Percentiles rank a stretch among this genome's conserved stretches.
These are phyloP conservation scores for Ochlodes sylvanus DNA, from an alignment of 2,888 invertebrate species.

Conservation along the genomic window DNA sequence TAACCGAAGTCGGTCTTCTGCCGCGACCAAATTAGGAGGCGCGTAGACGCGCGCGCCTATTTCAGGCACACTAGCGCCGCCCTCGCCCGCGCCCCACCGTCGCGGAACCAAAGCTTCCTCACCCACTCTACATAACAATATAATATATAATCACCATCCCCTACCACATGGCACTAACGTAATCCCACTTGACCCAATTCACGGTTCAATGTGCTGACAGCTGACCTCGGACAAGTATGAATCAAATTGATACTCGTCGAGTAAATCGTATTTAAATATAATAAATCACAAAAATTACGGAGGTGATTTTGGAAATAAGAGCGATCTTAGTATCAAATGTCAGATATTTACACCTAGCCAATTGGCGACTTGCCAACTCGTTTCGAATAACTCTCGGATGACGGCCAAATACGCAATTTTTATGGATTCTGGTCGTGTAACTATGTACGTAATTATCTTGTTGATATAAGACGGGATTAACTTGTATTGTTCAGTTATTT, in stretches of 20 bases:
- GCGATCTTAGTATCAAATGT: slow-evolving; percentile 65
- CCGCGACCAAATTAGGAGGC: slow-evolving; percentile 86
- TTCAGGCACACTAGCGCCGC: slow-evolving; percentile 65
- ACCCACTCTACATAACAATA: background rate
- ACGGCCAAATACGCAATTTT: slow-evolving; percentile 66
- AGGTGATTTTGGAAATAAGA: slow-evolving; percentile 36
- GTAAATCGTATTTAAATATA: background rate
- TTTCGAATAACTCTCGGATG: slow-evolving; percentile 64
- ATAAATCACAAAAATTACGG: slow-evolving; percentile 11
- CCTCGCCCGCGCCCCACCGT: slow-evolving; percentile 68
- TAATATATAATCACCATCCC: background rate
- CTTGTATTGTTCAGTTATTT: background rate
- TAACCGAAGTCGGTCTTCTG: slow-evolving; percentile 58
- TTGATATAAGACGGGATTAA: slow-evolving; percentile 3
- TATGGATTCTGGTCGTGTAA: slow-evolving; percentile 38
- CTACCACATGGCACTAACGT: background rate
- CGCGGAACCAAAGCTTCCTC: slow-evolving; percentile 32
- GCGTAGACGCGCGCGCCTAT: slow-evolving; percentile 69
- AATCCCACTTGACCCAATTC: slow-evolving; percentile 38
- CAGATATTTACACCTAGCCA: slow-evolving; percentile 60
- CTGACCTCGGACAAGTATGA: background rate
- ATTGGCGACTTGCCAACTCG: slow-evolving; percentile 68
- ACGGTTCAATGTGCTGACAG: slow-evolving; percentile 39
- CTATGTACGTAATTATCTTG: slow-evolving; percentile 17
- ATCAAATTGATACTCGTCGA: background rate